A percentile compares a stretch with the other conserved stretches of the same genome.
phyloP scores from a whole-genome alignment of 2,113 vertebrate genomes.

The Callospermophilus lateralis region DNA sequence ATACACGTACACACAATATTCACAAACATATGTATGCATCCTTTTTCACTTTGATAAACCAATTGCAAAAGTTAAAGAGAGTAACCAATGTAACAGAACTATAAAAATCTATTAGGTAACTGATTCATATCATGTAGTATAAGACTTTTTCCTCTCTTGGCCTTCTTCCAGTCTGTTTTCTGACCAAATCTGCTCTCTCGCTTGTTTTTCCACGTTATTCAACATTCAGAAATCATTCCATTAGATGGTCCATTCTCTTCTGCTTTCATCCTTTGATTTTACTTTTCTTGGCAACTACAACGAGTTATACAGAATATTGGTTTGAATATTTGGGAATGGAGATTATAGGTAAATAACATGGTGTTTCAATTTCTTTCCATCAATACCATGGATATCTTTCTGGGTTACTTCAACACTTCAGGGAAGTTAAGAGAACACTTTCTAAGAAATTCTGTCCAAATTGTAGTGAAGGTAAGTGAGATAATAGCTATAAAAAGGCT shows the following conservation, averaged over 20 bases:
- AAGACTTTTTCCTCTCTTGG: neutral
- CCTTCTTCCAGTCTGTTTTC: neutral
- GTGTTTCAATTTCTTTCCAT: neutral
- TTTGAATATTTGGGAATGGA: neutral
- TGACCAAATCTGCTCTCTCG: neutral
- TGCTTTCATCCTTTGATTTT: constrained; percentile 35
- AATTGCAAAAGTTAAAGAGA: constrained; percentile 33
- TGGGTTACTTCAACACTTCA: constrained; percentile 36
- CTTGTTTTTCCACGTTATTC: constrained; percentile 45
- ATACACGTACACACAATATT: neutral
- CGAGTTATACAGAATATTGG: neutral
- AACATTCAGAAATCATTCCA: constrained; percentile 27
- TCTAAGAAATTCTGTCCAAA: constrained; percentile 63
- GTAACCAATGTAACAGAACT: neutral
- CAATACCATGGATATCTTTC: neutral
- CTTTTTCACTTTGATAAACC: neutral
- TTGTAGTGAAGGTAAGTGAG: constrained; percentile 1
- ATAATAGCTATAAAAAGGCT: constrained; percentile 34
- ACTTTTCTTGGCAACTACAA: constrained; percentile 4
- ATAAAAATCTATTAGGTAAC: constrained; percentile 46
- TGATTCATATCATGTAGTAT: neutral
- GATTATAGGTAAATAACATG: neutral
- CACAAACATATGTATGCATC: neutral
- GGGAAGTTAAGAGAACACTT: constrained; percentile 29
- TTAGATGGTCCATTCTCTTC: constrained; percentile 36